Conservation (phyloP, 2,797 vertebrate species). For the Pseudochromis fuscus region DNA sequence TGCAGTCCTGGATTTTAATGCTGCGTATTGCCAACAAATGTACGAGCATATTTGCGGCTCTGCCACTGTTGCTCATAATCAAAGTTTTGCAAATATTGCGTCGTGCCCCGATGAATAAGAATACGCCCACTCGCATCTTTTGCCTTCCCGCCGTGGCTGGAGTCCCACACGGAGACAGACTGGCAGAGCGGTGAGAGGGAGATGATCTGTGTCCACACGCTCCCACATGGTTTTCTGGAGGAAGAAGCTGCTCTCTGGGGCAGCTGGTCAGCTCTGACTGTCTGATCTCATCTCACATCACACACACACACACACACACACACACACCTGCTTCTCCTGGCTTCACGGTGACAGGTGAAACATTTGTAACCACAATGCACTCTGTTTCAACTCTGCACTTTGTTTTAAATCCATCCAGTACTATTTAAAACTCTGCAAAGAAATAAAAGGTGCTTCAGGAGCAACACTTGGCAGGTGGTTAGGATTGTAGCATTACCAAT, state of each 20-base stretch:
- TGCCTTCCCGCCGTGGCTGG: slow-evolving; percentile 22
- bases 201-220: slow-evolving; percentile 35
- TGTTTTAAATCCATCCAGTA: not conserved
- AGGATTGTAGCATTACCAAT: too few species aligned
- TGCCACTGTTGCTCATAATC: slow-evolving; percentile 53
- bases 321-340: not conserved
- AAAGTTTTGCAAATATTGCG: slow-evolving; percentile 53
- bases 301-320: slow-evolving; percentile 21
- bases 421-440: too few species aligned
- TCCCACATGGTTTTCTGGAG: slow-evolving; percentile 5
- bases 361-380: not conserved
- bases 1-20: slow-evolving; percentile 23
- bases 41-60: slow-evolving; percentile 42
- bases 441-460: not conserved
- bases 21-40: slow-evolving; percentile 21
- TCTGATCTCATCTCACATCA: slow-evolving; percentile 40
- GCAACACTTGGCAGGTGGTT: too few species aligned
- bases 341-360: slow-evolving; percentile 15
- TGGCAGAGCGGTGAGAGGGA: slow-evolving; percentile 34
- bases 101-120: slow-evolving; percentile 26
- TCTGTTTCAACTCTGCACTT: slow-evolving; percentile 7
- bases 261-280: slow-evolving; percentile 45
- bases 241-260: slow-evolving; percentile 46
- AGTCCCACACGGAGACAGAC: slow-evolving; percentile 32
- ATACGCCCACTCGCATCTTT: slow-evolving; percentile 40